phyloP scores from a whole-genome alignment of 1,140 invertebrate genomes.

The Lethrus apterus region DNA sequence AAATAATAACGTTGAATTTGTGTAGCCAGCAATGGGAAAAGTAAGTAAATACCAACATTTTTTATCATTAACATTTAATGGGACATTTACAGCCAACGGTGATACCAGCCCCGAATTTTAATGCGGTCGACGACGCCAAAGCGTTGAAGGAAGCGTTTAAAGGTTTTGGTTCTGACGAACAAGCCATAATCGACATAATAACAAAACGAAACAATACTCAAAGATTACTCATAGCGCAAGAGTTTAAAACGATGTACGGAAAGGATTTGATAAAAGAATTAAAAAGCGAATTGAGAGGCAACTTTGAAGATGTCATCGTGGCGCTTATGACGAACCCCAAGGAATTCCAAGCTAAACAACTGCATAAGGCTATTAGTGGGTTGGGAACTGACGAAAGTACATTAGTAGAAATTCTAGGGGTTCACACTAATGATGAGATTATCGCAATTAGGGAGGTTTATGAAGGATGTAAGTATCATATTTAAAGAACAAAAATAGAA shows the following conservation, averaged over 20 bases:
- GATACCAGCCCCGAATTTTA: constrained; percentile 51
- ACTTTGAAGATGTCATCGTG: constrained; percentile 81
- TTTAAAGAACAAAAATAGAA: background rate
- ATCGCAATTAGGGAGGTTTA: constrained; percentile 73
- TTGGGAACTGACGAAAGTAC: constrained; percentile 79
- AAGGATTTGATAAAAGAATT: constrained; percentile 84
- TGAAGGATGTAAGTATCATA: constrained; percentile 61
- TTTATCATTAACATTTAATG: background rate
- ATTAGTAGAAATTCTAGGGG: constrained; percentile 83
- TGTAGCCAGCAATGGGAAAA: constrained; percentile 13
- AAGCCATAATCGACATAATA: constrained; percentile 70
- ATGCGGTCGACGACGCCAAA: constrained; percentile 69
- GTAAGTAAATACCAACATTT: constrained; percentile 1
- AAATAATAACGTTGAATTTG: too few relatives aligned
- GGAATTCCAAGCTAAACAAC: constrained; percentile 78
- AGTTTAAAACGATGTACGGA: constrained; percentile 77
- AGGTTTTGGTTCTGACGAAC: constrained; percentile 79
- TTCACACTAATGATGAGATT: constrained; percentile 79
- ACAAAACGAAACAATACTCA: constrained; percentile 66
- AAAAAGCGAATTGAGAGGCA: constrained; percentile 83
- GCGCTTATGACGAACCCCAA: constrained; percentile 81
- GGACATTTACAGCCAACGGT: constrained; percentile 50
- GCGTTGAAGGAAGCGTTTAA: constrained; percentile 80
- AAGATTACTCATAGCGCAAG: constrained; percentile 60
- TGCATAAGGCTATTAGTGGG: constrained; percentile 80